Base-by-base conservation (phyloP, 2,113 vertebrate species). In the Chamaetylas fuelleborni region DNA sequence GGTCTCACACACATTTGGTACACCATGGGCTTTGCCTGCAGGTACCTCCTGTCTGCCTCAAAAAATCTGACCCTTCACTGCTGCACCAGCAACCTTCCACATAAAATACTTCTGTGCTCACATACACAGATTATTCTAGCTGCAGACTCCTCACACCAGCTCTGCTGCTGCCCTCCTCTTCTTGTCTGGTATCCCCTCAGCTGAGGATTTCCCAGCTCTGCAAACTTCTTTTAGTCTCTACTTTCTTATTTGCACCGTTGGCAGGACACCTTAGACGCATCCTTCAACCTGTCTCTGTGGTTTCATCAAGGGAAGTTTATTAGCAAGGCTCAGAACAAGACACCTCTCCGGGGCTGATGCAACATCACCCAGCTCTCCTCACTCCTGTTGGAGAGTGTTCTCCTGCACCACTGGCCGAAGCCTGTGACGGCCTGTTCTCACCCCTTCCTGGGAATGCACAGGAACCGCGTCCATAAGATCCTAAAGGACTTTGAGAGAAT, bases 391-490 rank as follows among this genome's bases (percentile, higher is more conserved):
- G 22, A 66, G 38, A 43, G 3, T 2, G 8, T 20, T 8, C 24
- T 79, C 33, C 61, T 58, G 23, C 3, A 3, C 57, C 24, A 8
- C 2, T 0, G 0, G 3, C 23, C 62, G 45, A 43, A 76, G 13
- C 14, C 51, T 31, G 6, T 3, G 14, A 34, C 4, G 2, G 43
- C 13, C 43, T 12, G 5, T 40, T 26, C 34, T 92, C 47, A 56
- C 9, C 29, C 26, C 29, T 90, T 78, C 67, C 50, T 14, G 2
- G 8, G 33, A 19, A 69, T 18, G 12, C 3, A 0, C 0, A 50
- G 16, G 53, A 53, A 76, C 20, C 0, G 1, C 72, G n/a, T 23
- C 56, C 2, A 0, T 26, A 9, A 0, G 1, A 51, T n/a, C 82
- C 36, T 48, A 61, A 72, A 90, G 34, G 80, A 25, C 13, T 78